A percentile compares a stretch with the other conserved stretches of the same genome.
Evolutionary conservation across 1,140 invertebrate species (phyloP).

Genomic region (Drosophila lowei): DNA sequence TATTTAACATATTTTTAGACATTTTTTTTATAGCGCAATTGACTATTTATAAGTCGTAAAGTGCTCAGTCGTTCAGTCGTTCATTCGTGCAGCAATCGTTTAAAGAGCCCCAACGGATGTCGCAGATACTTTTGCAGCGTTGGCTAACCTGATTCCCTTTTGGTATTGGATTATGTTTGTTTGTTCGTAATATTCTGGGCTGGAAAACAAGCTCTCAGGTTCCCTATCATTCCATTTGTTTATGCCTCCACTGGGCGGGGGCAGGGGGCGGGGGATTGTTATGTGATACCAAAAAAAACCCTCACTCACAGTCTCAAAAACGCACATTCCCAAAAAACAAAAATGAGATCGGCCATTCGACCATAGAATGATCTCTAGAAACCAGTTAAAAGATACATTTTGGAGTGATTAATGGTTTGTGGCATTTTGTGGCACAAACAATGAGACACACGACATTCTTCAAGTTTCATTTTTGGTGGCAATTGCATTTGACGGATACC

Average conservation of each 20-base stretch:
- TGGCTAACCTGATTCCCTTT: constrained; percentile 6
- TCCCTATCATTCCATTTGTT: constrained; percentile 30
- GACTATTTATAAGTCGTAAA: constrained; percentile 62
- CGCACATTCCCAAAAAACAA: too few species aligned
- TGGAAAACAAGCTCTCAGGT: constrained; percentile 39
- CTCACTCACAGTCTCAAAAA: too few species aligned
- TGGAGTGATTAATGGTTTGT: too few species aligned
- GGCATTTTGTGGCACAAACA: too few species aligned
- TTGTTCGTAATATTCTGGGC: constrained; percentile 6
- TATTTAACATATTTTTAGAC: constrained; percentile 67
- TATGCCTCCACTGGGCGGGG: constrained; percentile 12
- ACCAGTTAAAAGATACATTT: too few species aligned
- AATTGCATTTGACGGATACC: constrained; percentile 6
- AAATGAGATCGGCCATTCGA: too few species aligned
- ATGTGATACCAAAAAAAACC: constrained; percentile 10
- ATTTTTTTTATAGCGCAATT: constrained; percentile 42
- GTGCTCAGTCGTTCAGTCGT: constrained; percentile 14
- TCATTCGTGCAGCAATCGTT: background rate
- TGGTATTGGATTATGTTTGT: constrained; percentile 38
- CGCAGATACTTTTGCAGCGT: constrained; percentile 9
- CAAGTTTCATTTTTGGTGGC: constrained; percentile 16
- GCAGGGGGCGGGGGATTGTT: constrained; percentile 5
- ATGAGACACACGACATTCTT: too few species aligned
- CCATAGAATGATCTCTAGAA: too few species aligned
- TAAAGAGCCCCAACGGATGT: constrained; percentile 32